phyloP scores from a whole-genome alignment of 2,797 vertebrate species.

The Sebastes goodei region DNA sequence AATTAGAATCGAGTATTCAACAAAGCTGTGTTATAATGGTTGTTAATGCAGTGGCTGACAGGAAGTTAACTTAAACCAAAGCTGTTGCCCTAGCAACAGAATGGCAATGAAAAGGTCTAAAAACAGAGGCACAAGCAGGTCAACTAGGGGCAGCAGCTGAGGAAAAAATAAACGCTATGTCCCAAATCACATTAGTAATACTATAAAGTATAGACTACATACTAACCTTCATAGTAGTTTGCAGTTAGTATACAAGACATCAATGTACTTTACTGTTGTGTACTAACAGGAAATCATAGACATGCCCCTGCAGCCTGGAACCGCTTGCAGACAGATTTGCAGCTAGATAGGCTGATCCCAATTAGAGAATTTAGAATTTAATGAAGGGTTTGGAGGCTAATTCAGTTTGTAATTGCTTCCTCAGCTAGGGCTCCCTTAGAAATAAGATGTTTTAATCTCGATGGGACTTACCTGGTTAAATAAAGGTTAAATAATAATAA shows the following conservation, averaged over 20 bases:
- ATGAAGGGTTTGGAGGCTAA: neutral
- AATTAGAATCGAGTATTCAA: too few relatives aligned
- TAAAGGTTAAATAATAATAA: neutral
- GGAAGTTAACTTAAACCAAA: too few relatives aligned
- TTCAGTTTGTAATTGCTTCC: neutral
- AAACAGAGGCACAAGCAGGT: constrained; percentile 1
- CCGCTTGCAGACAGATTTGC: neutral
- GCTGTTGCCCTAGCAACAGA: too few relatives aligned
- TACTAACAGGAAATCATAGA: neutral
- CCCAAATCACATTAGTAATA: neutral
- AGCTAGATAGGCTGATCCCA: neutral
- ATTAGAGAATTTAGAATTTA: neutral
- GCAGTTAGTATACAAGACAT: neutral
- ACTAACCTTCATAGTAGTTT: neutral
- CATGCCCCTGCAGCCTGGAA: neutral
- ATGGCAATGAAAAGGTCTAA: too few relatives aligned
- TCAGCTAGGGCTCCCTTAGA: neutral
- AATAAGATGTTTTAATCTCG: neutral
- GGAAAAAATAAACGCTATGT: neutral
- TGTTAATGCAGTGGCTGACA: too few relatives aligned
- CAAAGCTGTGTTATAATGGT: too few relatives aligned
- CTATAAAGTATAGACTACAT: neutral
- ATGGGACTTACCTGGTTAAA: neutral
- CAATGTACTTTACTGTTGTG: neutral
- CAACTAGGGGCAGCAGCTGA: neutral